A percentile compares a stretch with the other conserved stretches of the same genome.
These are phyloP conservation scores for Dorcus parallelipipedus DNA, from an alignment of 2,888 invertebrate species.

Conservation along the genomic window DNA sequence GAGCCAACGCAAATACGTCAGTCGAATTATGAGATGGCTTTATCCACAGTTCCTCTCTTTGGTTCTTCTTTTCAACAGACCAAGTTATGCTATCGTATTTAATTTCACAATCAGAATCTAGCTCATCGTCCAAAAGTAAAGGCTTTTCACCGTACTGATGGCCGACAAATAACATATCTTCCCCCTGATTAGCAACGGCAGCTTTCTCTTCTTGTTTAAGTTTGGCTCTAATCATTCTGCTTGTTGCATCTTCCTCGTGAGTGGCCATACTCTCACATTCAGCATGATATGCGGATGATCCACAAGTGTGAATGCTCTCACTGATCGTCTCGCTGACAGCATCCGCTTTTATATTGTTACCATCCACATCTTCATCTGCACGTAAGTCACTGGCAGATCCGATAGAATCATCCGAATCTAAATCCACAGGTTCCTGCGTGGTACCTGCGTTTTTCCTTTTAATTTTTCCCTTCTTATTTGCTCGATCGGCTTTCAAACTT, in stretches of 20 bases:
- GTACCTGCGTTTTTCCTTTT: constrained; percentile 27
- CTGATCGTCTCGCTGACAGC: constrained; percentile 56
- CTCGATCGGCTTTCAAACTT: constrained; percentile 49
- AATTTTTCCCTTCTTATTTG: constrained; percentile 17
- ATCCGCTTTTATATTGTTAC: constrained; percentile 45
- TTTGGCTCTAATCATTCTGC: constrained; percentile 51
- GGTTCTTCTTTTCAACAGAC: constrained; percentile 31
- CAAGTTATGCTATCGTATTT: constrained; percentile 35
- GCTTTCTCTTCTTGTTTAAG: constrained; percentile 44
- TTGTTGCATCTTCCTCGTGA: constrained; percentile 56
- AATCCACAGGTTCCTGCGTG: constrained; percentile 38
- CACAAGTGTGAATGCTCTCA: constrained; percentile 64
- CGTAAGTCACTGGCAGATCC: constrained; percentile 70
- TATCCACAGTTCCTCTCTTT: constrained; percentile 38
- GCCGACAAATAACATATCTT: constrained; percentile 63
- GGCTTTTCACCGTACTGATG: constrained; percentile 76
- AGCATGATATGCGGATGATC: constrained; percentile 68
- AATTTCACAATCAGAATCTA: constrained; percentile 61
- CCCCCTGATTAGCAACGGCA: constrained; percentile 36
- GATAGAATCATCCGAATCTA: constrained; percentile 65
- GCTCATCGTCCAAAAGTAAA: constrained; percentile 71
- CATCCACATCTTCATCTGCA: constrained; percentile 52
- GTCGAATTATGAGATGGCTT: constrained; percentile 48
- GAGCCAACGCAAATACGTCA: constrained; percentile 70
- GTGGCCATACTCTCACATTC: constrained; percentile 69